Evolutionary conservation across 2,888 invertebrate species (phyloP).

Genomic region (Andrena bucephala): DNA sequence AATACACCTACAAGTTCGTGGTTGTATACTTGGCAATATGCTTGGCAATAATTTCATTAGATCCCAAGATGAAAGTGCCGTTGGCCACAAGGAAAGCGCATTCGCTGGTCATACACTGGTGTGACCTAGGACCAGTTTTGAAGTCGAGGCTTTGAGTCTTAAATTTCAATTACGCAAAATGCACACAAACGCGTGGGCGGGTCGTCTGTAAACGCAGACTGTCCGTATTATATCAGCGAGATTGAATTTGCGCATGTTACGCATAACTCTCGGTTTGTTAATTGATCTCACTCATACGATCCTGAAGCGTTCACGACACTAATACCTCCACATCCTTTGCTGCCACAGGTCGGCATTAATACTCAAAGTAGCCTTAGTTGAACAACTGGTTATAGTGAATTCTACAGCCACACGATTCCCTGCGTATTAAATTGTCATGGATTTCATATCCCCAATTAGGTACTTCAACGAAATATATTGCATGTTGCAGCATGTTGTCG

Average conservation of each 20-base stretch:
- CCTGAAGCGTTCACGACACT: not conserved
- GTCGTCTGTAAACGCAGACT: not conserved
- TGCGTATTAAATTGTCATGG: too few species aligned
- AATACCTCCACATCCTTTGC: too few species aligned
- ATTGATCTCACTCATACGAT: slow-evolving; percentile 16
- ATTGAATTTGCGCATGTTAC: not conserved
- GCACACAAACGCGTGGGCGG: not conserved
- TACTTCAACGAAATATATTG: not conserved
- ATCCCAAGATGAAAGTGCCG: not conserved
- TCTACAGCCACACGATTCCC: too few species aligned
- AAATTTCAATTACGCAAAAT: slow-evolving; percentile 48
- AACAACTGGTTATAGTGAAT: too few species aligned
- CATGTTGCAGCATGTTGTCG: too few species aligned
- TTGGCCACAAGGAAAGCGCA: slow-evolving; percentile 28
- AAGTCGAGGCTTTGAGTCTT: slow-evolving; percentile 43
- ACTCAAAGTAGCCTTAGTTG: too few species aligned
- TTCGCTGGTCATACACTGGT: not conserved
- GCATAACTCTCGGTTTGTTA: slow-evolving; percentile 7
- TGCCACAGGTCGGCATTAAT: too few species aligned
- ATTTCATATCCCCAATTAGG: too few species aligned
- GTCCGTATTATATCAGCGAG: slow-evolving; percentile 18
- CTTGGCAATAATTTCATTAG: slow-evolving; percentile 9
- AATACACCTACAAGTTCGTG: not conserved
- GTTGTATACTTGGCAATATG: too few species aligned
- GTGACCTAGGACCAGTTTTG: slow-evolving; percentile 24